Percentiles rank a stretch among this genome's conserved stretches.
Conservation (phyloP, 2,888 invertebrate species). For the Syritta pipiens region DNA sequence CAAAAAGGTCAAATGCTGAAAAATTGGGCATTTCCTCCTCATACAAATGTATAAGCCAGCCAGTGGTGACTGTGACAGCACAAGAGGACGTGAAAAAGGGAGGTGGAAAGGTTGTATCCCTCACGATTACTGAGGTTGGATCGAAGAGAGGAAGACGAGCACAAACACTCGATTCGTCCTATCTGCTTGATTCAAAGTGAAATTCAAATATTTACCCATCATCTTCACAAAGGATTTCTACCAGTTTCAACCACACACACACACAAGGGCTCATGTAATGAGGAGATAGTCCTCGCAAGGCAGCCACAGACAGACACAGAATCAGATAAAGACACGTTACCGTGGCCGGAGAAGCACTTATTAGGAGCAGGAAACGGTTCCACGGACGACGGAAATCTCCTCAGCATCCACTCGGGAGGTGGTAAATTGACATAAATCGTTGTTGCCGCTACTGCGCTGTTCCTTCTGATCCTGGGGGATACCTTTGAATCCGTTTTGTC, state of each 20-base stretch:
- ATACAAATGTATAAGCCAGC: neutral
- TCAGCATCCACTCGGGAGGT: constrained; percentile 61
- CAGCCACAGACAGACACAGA: constrained; percentile 24
- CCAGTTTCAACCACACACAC: constrained; percentile 2
- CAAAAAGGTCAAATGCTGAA: constrained; percentile 55
- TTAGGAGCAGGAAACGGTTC: constrained; percentile 52
- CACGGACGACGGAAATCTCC: constrained; percentile 55
- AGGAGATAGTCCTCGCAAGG: constrained; percentile 36
- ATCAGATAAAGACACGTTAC: constrained; percentile 40
- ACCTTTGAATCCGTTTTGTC: constrained; percentile 22
- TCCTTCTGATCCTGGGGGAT: constrained; percentile 40
- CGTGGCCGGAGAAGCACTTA: constrained; percentile 34
- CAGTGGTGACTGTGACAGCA: too few relatives aligned
- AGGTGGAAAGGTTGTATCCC: constrained; percentile 8
- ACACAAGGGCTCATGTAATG: too few relatives aligned
- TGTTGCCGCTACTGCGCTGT: constrained; percentile 19
- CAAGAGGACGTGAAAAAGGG: too few relatives aligned
- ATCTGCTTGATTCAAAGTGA: constrained; percentile 28
- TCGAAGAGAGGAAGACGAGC: constrained; percentile 38
- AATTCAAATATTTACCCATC: constrained; percentile 66
- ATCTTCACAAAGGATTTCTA: constrained; percentile 47
- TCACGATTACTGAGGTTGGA: constrained; percentile 25
- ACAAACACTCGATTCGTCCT: constrained; percentile 34
- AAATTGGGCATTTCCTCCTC: constrained; percentile 51
- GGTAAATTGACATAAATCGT: constrained; percentile 68